Base-by-base conservation (phyloP, 2,113 vertebrate species). In the Cololabis saira region DNA sequence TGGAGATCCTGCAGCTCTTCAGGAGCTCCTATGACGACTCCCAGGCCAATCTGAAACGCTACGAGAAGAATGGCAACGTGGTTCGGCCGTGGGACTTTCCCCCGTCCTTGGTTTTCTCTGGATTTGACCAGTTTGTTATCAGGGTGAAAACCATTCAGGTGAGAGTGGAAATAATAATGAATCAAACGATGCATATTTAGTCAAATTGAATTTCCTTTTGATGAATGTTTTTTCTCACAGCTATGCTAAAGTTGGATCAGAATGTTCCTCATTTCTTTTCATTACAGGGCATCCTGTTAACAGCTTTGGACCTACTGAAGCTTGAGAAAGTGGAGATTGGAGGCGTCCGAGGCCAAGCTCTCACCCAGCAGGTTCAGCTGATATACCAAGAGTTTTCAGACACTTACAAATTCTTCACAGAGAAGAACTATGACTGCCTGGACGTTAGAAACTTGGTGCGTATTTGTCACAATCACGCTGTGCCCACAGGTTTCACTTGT, bases 251-350 rank as follows among this genome's bases (percentile, higher is more conserved):
- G 10, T 18, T 33, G 3, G 42, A 3, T 19, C 41, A 56, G 27
- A 30, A 15, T 41, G 12, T 5, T 21, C 22, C 17, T 10, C 1
- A 16, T 22, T n/a, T 41, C 17, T 10, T 5, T 3, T 41, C 47
- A 42, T 14, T 21, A 3, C n/a, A 99, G 98, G 89, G 87, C 22
- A 72, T 97, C 63, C 88, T 99, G 81, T 55, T 82, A 67, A 95
- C 94, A 0, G 89, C 88, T 6, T 71, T 95, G 82, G 95, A 98
- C 64, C 90, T 99, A 76, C 71, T 92, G 41, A 95, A 95, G 84
- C 89, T 99, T 72, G 94, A 93, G 71, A 99, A 95, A 80, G 27
- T 99, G 0, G 96, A 96, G 76, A 94, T 99, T 33, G 96, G 96
- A 0, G 96, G 96, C 0, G 41, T 94, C 47, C 87, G 74, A 75